phyloP scores from a whole-genome alignment of 2,797 vertebrate species.

The Sternarchorhynchus goeldii region DNA sequence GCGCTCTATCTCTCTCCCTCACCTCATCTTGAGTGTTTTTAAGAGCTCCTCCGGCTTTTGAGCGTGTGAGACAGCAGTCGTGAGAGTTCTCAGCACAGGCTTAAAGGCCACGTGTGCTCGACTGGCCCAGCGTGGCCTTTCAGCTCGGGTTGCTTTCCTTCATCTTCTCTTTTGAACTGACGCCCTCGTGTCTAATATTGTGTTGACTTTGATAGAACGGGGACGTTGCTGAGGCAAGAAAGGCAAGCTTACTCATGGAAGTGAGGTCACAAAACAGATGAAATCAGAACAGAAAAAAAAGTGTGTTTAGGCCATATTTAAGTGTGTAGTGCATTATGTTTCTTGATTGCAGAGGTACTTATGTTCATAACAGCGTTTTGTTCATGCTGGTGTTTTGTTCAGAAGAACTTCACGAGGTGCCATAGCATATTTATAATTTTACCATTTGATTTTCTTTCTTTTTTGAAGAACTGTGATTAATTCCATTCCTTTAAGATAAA shows the following conservation, averaged over 20 bases:
- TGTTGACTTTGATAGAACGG: constrained; percentile 16
- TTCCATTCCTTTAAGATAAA: too few species aligned
- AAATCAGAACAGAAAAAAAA: too few species aligned
- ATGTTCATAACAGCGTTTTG: too few species aligned
- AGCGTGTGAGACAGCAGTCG: constrained; percentile 45
- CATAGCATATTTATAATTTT: too few species aligned
- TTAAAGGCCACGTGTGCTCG: constrained; percentile 51
- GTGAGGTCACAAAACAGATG: too few species aligned
- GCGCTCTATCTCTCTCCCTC: constrained; percentile 11
- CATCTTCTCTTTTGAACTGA: constrained; percentile 36
- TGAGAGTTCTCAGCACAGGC: constrained; percentile 32
- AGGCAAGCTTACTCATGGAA: neutral
- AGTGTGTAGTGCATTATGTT: too few species aligned
- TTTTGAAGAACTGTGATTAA: too few species aligned
- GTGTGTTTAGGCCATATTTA: too few species aligned
- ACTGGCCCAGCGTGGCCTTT: constrained; percentile 36
- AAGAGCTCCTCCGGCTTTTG: constrained; percentile 24
- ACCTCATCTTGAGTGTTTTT: constrained; percentile 24
- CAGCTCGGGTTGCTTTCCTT: constrained; percentile 43
- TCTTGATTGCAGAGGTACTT: too few species aligned
- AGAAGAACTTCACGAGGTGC: too few species aligned
- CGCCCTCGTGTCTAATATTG: constrained; percentile 29
- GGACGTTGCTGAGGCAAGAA: neutral
- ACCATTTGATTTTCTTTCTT: too few species aligned
- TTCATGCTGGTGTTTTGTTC: too few species aligned